Evolutionary conservation across 2,797 vertebrate genomes (phyloP), one percentile per base, ranked within the genome.

Genomic region (Todus mexicanus): DNA sequence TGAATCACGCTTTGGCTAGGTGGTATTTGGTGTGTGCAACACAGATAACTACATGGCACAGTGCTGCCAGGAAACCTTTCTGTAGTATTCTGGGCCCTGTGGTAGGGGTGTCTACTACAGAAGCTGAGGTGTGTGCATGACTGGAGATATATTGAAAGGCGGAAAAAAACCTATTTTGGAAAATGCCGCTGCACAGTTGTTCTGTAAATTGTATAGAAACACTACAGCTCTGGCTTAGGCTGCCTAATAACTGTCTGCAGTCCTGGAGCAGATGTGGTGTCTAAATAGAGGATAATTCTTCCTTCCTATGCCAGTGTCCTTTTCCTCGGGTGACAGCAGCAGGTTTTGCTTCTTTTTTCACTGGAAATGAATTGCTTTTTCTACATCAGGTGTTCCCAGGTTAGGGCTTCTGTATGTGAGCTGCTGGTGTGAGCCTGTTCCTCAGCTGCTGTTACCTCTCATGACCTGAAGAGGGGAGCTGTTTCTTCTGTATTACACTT

Each of bases 1-100:
- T 80, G 1, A 68, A 43, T 83, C 12, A 1, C 0, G 0, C 31
- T 43, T 54, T 29, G 56, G 11, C 56, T 21, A 37, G 45, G 47
- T 29, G 6, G 42, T 29, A 11, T 51, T 63, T 73, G 40, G 23
- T 23, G 37, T 31, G 51, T 56, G 42, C n/a, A 23, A 2, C 21
- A 13, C 22, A 35, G 26, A 10, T 19, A 42, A 15, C 56, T 65
- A 5, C 59, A 25, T 38, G 35, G 7, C 51, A 11, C 1, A 0
- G 22, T 19, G 4, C 3, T 11, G 40, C 38, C 60, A 19, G 31
- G 23, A 71, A 85, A 23, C 43, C 33, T 33, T 81, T 51, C 61
- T 1, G 0, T 23, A 27, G 33, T n/a, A 2, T 50, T 82, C 42
- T 59, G 82, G 51, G 23, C 47, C 15, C 10, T 45, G 54, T 11